Evolutionary conservation across 2,888 invertebrate species (phyloP).

Genomic region (Apantesis nais): DNA sequence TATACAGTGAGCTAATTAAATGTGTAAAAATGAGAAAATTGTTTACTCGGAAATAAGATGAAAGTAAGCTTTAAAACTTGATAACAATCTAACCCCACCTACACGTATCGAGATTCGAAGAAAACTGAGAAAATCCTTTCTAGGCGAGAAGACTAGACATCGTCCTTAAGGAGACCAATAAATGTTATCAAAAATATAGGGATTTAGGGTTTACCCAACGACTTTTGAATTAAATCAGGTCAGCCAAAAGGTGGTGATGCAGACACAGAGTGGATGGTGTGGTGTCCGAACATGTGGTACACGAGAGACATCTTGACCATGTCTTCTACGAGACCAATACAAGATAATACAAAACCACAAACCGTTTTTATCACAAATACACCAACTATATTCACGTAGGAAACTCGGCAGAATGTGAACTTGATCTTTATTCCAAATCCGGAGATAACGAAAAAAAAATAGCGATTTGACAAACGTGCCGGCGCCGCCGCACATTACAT

Average conservation of each 20-base stretch:
- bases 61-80: slow-evolving; percentile 42
- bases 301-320: slow-evolving; percentile 75
- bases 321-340: slow-evolving; percentile 62
- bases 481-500: slow-evolving; percentile 74
- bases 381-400: slow-evolving; percentile 51
- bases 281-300: slow-evolving; percentile 80
- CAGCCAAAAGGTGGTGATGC: slow-evolving; percentile 55
- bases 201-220: slow-evolving; percentile 31
- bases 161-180: slow-evolving; percentile 41
- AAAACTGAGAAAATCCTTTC: slow-evolving; percentile 63
- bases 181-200: slow-evolving; percentile 37
- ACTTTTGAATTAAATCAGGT: slow-evolving; percentile 52
- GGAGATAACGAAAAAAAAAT: slow-evolving; percentile 69
- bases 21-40: background rate
- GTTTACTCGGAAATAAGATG: slow-evolving; percentile 24
- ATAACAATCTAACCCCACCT: slow-evolving; percentile 76
- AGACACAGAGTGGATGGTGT: slow-evolving; percentile 60
- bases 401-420: slow-evolving; percentile 53
- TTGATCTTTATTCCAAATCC: slow-evolving; percentile 61
- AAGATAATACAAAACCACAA: slow-evolving; percentile 60
- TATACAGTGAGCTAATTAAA: slow-evolving; percentile 1
- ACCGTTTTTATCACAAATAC: slow-evolving; percentile 55
- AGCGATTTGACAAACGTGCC: slow-evolving; percentile 82
- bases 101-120: slow-evolving; percentile 65
- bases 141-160: slow-evolving; percentile 40